Base-by-base conservation (phyloP, 2,113 vertebrate genomes). In the Athene noctua region DNA sequence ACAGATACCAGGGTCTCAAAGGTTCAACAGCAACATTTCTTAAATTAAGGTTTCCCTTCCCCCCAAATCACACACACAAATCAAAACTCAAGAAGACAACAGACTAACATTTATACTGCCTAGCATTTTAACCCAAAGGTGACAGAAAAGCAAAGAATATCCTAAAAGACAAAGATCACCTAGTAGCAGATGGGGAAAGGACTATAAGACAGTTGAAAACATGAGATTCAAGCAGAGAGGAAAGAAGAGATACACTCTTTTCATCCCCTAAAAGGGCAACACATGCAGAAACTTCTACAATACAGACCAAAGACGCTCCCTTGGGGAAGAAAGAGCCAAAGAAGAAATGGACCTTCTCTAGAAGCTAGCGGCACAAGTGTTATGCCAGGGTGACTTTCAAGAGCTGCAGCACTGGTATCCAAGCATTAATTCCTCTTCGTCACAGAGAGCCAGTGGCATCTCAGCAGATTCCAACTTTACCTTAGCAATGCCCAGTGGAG, bases 401-500 rank as follows among this genome's bases (percentile, higher is more conserved):
- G 88, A 79, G 82, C 61, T 85, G 38, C 44, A 87, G 38, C 57
- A 34, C 23, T 58, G 17, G 29, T 79, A 86, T 80, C 71, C 68
- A 85, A 93, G 80, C 51, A 58, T 90, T 92, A 93, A 89, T 80
- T 87, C 81, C 71, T 94, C 80, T 94, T 84, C 17, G 4, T 58
- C 25, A 44, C 55, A 66, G 32, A 87, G 66, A 90, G 67, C 70
- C 82, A 92, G 67, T 87, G 55, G 67, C 55, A 6, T 68, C 88
- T 90, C 51, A 81, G 90, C 84, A 91, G 93, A 74, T 81, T 90
- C 78, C 80, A 95, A 5, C 75, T 63, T 91, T 67, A 74, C 75
- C 87, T 96, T n/a, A 67, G 66, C 87, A 73, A 66, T 72, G 93
- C 93, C 94, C 94, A 96, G 57, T 47, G 61, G 90, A 97, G 95